Evolutionary conservation across 2,797 vertebrate genomes (phyloP), one percentile per base, ranked within the genome.

Genomic region (Scarus forsteni): DNA sequence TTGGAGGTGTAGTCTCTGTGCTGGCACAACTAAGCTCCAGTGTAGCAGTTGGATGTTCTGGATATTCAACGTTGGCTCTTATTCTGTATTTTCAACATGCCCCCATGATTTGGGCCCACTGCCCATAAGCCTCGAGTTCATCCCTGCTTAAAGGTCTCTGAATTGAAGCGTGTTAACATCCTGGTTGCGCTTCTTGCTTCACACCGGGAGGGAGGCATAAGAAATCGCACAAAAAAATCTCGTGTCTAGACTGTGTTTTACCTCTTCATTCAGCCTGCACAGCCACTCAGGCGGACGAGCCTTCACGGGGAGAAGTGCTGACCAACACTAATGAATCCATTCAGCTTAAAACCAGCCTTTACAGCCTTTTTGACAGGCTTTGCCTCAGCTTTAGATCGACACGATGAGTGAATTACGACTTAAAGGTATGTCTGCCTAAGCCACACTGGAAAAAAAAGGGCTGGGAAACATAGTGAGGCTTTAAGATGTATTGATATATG

Each of bases 281-380:
- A 55, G 64, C 1, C 49, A 1, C 38, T 75, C 71, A 80, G 59
- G 46, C 51, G 1, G 57, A 73, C 54, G 65, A 60, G 56, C 9
- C 59, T 70, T 70, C 62, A 60, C 60, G 35, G 50, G 49, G 64
- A 35, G 45, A 74, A 70, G 65, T 46, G 65, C 73, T 68, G 73
- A 79, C 73, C 77, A 69, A 80, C 77, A 74, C 70, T 68, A 82
- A 83, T 77, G 63, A 73, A 84, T 84, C 66, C 71, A 63, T 50
- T 39, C 13, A 85, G 57, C 68, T 69, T 70, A 77, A 66, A 64
- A 63, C 0, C n/a, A 72, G 51, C 16, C 13, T 34, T 45, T 58
- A 35, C 35, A 60, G 52, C 45, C 63, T 74, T 4, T 77, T 60
- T 73, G 56, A 64, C 46, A 72, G 58, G 51, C 61, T 70, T 39